Base-by-base conservation (phyloP, 2,888 invertebrate species). In the Melinaea menophilus region DNA sequence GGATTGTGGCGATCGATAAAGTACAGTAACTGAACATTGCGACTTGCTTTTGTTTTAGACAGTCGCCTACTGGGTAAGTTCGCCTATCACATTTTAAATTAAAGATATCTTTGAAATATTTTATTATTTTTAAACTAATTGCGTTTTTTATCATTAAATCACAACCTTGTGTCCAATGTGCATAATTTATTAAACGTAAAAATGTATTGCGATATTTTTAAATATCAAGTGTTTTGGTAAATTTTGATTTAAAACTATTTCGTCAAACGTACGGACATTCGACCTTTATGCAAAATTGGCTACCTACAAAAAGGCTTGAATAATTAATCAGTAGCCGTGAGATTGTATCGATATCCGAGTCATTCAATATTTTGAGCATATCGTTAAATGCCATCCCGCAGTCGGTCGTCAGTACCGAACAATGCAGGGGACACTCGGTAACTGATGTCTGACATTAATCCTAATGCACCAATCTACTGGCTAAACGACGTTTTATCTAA, bases 401-500 rank as follows among this genome's bases (percentile, higher is more conserved):
- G 80, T 74, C 75, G 74, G 75, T 80, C 74, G 80, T 82, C 81
- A 76, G 74, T 73, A 75, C 77, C 69, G 64, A 72, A 73, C 72
- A 74, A 72, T 73, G 68, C 68, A 71, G 70, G 72, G 75, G 76
- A 76, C 77, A 75, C 73, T 73, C 75, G 73, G 73, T 83, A 83
- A 89, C 82, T 86, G 88, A 88, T 88, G 87, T 85, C 72, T 68
- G 82, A 88, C 88, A 90, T 90, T 89, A 90, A 90, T 89, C 88
- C 90, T 88, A 88, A 90, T 89, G 88, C 83, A 86, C 82, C 80
- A 79, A 83, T 82, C 85, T 84, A 78, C 78, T 79, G 79, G 76
- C 79, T 84, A 88, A 86, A 85, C 83, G 86, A 80, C 88, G 84
- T 88, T 88, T 89, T 85, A 88, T 89, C 87, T 88, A 84, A 86